Conservation (phyloP, 2,797 vertebrate species). For the Sebastes trivittatus region DNA sequence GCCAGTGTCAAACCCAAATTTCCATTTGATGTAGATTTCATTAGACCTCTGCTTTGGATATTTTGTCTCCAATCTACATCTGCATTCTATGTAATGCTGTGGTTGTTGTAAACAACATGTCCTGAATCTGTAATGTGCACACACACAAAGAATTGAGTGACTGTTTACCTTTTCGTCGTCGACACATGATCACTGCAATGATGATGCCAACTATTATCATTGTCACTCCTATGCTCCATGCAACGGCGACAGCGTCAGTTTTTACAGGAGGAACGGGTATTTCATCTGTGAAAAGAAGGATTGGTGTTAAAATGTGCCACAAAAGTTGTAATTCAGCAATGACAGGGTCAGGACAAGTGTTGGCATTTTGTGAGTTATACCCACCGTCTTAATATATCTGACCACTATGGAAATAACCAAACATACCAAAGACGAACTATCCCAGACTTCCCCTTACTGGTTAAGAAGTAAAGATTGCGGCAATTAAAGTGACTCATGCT, state of each 20-base stretch:
- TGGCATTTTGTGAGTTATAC: neutral
- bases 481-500: neutral
- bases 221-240: slow-evolving; percentile 6
- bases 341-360: neutral
- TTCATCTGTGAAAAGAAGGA: slow-evolving; percentile 68
- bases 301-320: neutral
- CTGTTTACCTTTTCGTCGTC: slow-evolving; percentile 60
- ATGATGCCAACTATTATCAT: neutral
- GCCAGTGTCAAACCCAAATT: neutral
- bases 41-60: neutral
- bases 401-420: slow-evolving; percentile 68
- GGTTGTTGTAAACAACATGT: neutral
- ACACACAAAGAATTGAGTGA: neutral
- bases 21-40: neutral
- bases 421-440: neutral
- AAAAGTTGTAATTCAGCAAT: neutral
- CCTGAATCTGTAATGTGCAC: neutral
- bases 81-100: neutral
- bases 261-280: neutral
- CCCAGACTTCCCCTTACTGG: slow-evolving; percentile 41
- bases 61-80: neutral
- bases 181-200: slow-evolving; percentile 5
- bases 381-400: neutral
- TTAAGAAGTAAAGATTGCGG: neutral
- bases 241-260: neutral